Base-by-base conservation (phyloP, 2,888 invertebrate species). In the Dryomyza anilis region DNA sequence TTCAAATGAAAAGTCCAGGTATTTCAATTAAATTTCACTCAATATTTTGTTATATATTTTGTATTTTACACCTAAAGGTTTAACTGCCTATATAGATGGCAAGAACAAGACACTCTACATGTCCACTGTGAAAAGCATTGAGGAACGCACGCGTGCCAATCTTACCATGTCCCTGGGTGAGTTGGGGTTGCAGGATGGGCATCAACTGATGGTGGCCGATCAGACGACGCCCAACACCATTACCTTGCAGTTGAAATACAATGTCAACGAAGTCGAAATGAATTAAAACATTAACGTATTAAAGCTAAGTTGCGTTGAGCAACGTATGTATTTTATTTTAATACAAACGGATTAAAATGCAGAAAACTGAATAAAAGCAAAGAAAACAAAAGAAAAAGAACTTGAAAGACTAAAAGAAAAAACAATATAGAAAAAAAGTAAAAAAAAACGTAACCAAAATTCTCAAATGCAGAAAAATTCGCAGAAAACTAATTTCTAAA, bases 21-120 rank as follows among this genome's bases (percentile, higher is more conserved):
- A 62, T 25, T 60, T 14, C 3, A 6, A 8, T 16, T 16, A 25
- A 6, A 6, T 7, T 19, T 43, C 12, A 30, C 14, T 25, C 43
- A 62, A 25, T 25, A 52, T 61, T 25, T 45, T 12, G 14, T 21
- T 27, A 29, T 3, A 29, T 52, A n/a, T n/a, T n/a, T n/a, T n/a
- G n/a, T n/a, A n/a, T n/a, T n/a, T n/a, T n/a, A n/a, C n/a, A n/a
- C n/a, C n/a, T 3, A 10, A 23, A 87, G 87, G 96, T 43, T 88
- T 96, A 29, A 94, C 95, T 0, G 90, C 93, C 19, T 86, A 89
- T 5, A 87, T 93, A 46, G 89, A 91, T 76, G 95, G 94, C 3
- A 94, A 91, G 79, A 92, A 91, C 79, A 93, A 92, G 83, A 98
- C 98, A 0, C 85, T 99, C 12, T 99, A 98, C 80, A 95, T 98